Evolutionary conservation across 92 coral and sea anemone genomes (phyloP), one percentile per base, ranked within the genome.

Genomic region (Umimayanthus chanpuru): DNA sequence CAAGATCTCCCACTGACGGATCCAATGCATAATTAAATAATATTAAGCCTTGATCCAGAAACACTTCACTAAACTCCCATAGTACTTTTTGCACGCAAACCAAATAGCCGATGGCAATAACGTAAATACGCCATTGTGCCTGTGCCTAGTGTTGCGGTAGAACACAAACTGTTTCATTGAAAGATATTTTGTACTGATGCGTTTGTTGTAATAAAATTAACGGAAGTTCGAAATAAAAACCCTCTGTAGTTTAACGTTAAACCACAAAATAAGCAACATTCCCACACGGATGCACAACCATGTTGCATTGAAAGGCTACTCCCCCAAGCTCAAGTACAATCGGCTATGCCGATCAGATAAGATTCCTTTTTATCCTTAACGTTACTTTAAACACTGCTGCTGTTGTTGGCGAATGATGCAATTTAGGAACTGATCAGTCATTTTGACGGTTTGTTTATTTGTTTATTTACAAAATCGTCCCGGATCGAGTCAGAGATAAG

Each of bases 101-200:
- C 7, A 73, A 28, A 32, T 30, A 14, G 77, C 77, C 43, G 38
- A 10, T 21, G 77, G 77, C 77, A 73, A 15, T 29, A 73, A 29
- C 44, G 16, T 14, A 73, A 7, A 7, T 20, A 39, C 36, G 20
- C 32, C 77, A 11, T n/a, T n/a, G n/a, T n/a, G n/a, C n/a, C 40
- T 73, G 15, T 73, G 36, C 30, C 9, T 29, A 26, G 10, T 28
- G 18, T 29, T 26, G 30, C 11, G 39, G 39, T 73, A 73, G 39
- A 23, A 21, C 77, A 75, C 79, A 75, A 75, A 75, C 79, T 75
- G 79, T 75, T 75, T 75, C 30, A 39, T 9, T 75, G 53, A 75
- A 39, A 40, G 79, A 39, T 36, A 26, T 75, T 36, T 38, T 75
- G 50, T 38, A 15, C 3, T 18, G 1, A 2, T 1, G 28, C 10